Conservation (phyloP, 2,113 vertebrate genomes). For the Notechis scutatus region DNA sequence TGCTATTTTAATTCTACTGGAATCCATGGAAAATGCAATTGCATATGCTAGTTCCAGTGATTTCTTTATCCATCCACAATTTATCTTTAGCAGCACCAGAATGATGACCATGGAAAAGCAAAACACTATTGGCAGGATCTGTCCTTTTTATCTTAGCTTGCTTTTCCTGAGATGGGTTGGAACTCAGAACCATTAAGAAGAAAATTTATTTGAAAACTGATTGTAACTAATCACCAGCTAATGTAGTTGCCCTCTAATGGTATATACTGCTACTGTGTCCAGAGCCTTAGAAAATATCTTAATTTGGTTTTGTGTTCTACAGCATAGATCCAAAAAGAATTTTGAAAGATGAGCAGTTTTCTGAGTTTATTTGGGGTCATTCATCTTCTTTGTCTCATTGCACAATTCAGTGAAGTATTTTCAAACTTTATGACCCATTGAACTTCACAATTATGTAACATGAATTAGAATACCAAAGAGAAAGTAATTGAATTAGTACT, state of each 20-base stretch:
- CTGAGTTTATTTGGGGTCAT: background rate
- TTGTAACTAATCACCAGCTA: background rate
- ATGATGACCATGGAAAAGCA: background rate
- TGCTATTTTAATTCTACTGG: background rate
- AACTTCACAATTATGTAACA: background rate
- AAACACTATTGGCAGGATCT: background rate
- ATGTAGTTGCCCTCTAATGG: background rate
- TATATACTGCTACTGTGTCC: background rate
- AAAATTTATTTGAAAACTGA: background rate
- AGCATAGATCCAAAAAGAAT: background rate
- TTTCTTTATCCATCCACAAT: background rate
- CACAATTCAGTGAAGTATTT: background rate
- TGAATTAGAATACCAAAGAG: background rate
- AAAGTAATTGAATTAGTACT: background rate
- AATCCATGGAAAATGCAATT: background rate
- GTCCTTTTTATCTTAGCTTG: background rate
- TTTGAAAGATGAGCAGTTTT: background rate
- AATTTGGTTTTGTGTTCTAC: background rate
- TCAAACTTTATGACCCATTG: conserved; percentile 5
- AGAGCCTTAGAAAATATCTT: background rate
- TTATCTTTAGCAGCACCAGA: background rate
- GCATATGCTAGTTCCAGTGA: background rate
- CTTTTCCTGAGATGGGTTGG: background rate
- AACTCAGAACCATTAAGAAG: background rate
- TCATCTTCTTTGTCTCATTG: background rate